Evolutionary conservation across 1,140 invertebrate genomes (phyloP), one percentile per base, ranked within the genome.

Genomic region (Diorhabda carinulata): DNA sequence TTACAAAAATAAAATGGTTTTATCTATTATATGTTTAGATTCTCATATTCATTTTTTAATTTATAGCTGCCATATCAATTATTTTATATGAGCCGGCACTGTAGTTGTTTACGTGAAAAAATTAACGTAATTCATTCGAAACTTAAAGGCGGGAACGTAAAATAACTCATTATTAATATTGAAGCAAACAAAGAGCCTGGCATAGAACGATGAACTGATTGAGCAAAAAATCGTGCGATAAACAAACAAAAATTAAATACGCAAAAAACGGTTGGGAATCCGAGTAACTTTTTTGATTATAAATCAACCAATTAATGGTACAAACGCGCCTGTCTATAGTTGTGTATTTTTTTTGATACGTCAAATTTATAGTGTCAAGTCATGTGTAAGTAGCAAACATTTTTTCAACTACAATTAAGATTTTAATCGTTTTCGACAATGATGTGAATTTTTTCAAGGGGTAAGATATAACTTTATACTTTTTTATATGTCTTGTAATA

Each of bases 341-440:
- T 47, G 59, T 60, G 44, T 43, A 69, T 63, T 65, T 70, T 70
- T 57, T 42, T 9, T 58, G 52, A 69, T 68, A 71, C 61, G 70
- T 71, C 70, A 71, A 71, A 71, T 59, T 65, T 70, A 63, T 65
- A 68, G 67, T 71, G 70, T 71, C 70, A 71, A 68, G 61, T 68
- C 70, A 71, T 71, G 65, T 71, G 66, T 71, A 67, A 71, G 66
- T 71, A 71, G 69, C 58, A 61, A 57, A 62, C 43, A 62, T 62
- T 62, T 62, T 52, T 6, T 5, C 7, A 62, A 62, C 43, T 10
- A 6, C 59, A 61, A 44, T n/a, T 62, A 61, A 70, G 43, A 45
- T 44, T 57, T 7, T 60, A 66, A 68, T 62, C 61, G 57, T 43
- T 60, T 57, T 41, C 57, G 52, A 52, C 52, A 66, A 65, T 62